phyloP scores from a whole-genome alignment of 2,888 invertebrate species.

The Pristionchus arcanus region DNA sequence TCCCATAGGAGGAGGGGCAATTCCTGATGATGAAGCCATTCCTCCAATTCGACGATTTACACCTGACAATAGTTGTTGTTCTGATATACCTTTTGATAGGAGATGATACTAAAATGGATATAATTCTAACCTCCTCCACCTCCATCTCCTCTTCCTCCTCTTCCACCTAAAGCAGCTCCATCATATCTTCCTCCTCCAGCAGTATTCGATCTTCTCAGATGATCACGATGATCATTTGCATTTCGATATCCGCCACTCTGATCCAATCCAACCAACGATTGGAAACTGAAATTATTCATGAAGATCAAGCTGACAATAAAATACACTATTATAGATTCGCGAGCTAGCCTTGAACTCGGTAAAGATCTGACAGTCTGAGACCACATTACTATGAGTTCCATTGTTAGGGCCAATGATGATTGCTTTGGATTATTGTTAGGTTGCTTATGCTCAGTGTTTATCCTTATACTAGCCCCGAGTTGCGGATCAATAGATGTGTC shows the following conservation, averaged over 20 bases:
- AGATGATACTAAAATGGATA: background rate
- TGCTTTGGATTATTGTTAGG: too few species aligned
- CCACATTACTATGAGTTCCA: too few species aligned
- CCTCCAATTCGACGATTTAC: slow-evolving; percentile 60
- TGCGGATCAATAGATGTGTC: too few species aligned
- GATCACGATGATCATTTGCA: slow-evolving; percentile 59
- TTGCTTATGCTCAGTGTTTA: too few species aligned
- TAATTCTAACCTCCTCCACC: background rate
- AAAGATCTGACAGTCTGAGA: too few species aligned
- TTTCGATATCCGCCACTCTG: slow-evolving; percentile 40
- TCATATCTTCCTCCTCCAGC: slow-evolving; percentile 53
- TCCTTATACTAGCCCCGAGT: too few species aligned
- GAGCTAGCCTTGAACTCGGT: too few species aligned
- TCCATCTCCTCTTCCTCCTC: slow-evolving; percentile 58
- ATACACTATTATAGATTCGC: too few species aligned
- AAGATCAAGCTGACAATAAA: too few species aligned
- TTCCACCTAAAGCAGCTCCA: slow-evolving; percentile 57
- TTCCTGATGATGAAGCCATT: slow-evolving; percentile 57
- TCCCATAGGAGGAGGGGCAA: slow-evolving; percentile 65
- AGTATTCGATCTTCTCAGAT: slow-evolving; percentile 52
- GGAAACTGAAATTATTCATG: slow-evolving; percentile 60
- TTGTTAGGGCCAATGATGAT: too few species aligned
- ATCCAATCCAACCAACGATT: slow-evolving; percentile 60
- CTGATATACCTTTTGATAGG: too few species aligned
- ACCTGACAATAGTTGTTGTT: slow-evolving; percentile 2